phyloP scores from a whole-genome alignment of 2,888 invertebrate species.

The Oeneis ivallda region DNA sequence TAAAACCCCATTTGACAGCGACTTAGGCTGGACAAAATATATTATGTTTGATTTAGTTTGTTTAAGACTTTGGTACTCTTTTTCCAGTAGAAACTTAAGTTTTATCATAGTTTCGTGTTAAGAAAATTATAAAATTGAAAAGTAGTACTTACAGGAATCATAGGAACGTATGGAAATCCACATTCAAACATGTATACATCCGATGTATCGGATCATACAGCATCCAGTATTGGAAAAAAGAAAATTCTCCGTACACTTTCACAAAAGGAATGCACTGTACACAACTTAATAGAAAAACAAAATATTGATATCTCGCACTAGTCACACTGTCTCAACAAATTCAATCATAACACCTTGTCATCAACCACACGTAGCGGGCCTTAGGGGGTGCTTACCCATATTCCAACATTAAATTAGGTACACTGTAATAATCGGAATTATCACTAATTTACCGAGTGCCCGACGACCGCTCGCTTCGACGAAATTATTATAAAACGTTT shows the following conservation, averaged over 20 bases:
- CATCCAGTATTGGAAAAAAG: slow-evolving; percentile 72
- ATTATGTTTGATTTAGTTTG: not conserved
- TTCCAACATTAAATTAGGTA: slow-evolving; percentile 73
- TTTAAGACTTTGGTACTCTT: not conserved
- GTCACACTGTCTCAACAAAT: slow-evolving; percentile 52
- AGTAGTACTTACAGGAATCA: slow-evolving; percentile 39
- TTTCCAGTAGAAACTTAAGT: not conserved
- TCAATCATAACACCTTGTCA: slow-evolving; percentile 57
- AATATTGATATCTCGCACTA: slow-evolving; percentile 57
- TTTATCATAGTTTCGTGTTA: not conserved
- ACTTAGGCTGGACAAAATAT: not conserved
- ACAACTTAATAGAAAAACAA: slow-evolving; percentile 58
- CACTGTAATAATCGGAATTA: slow-evolving; percentile 79
- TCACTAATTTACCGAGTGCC: slow-evolving; percentile 76
- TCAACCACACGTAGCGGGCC: slow-evolving; percentile 53
- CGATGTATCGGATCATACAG: slow-evolving; percentile 37
- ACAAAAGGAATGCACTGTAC: slow-evolving; percentile 53
- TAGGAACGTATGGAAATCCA: slow-evolving; percentile 33
- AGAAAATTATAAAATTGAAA: not conserved
- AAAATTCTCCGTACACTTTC: slow-evolving; percentile 66
- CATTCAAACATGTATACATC: slow-evolving; percentile 24
- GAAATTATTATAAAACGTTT: slow-evolving; percentile 76
- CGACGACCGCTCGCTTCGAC: slow-evolving; percentile 73
- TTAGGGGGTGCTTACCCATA: slow-evolving; percentile 74
- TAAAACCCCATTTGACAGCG: slow-evolving; percentile 7